Conservation (phyloP, 1,140 invertebrate genomes). For the Nephila pilipes region DNA sequence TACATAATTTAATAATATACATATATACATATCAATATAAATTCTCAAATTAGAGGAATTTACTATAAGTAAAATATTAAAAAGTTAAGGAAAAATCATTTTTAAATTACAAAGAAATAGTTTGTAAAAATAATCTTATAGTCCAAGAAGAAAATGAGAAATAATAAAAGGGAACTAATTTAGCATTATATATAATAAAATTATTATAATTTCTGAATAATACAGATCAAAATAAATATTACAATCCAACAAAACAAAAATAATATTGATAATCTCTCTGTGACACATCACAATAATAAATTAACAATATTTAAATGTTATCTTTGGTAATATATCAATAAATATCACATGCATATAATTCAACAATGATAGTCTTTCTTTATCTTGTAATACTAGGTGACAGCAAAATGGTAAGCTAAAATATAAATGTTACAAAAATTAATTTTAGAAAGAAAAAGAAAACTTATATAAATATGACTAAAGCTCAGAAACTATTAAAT, state of each 20-base stretch:
- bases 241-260: neutral
- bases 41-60: too few relatives aligned
- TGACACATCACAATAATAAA: neutral
- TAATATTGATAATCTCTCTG: neutral
- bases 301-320: constrained; percentile 17
- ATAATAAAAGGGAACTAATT: too few relatives aligned
- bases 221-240: neutral
- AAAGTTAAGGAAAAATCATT: too few relatives aligned
- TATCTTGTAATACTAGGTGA: constrained; percentile 40
- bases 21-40: too few relatives aligned
- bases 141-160: too few relatives aligned
- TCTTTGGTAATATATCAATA: neutral
- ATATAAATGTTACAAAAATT: neutral
- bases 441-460: neutral
- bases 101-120: too few relatives aligned
- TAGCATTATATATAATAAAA: too few relatives aligned
- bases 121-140: too few relatives aligned
- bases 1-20: too few relatives aligned
- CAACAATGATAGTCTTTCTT: neutral
- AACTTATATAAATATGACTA: too few relatives aligned
- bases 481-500: too few relatives aligned
- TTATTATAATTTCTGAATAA: neutral
- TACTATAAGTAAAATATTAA: too few relatives aligned
- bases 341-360: neutral
- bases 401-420: constrained; percentile 52